These are phyloP conservation scores for Oxystoma pomonae DNA, from an alignment of 2,888 invertebrate genomes.

Conservation along the genomic window DNA sequence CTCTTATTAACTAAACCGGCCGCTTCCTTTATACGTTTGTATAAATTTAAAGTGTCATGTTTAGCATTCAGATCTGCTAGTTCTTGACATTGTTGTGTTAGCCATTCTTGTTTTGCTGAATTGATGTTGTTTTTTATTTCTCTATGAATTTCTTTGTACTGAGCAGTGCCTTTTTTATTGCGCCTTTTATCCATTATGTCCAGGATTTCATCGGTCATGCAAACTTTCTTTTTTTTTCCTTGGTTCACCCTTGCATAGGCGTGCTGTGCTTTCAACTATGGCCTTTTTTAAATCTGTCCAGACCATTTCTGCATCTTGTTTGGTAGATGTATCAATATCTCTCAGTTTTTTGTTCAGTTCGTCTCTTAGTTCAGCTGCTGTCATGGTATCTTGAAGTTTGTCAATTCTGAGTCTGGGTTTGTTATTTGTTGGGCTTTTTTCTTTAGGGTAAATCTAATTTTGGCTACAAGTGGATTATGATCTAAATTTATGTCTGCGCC, in stretches of 20 bases:
- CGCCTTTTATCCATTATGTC: not conserved
- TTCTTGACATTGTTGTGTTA: not conserved
- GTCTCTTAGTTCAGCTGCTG: not conserved
- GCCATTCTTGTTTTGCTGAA: slow-evolving; percentile 1
- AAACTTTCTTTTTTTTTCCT: not conserved
- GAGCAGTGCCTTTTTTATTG: not conserved
- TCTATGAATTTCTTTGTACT: not conserved
- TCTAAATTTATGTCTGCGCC: slow-evolving; percentile 25
- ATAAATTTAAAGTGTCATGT: not conserved
- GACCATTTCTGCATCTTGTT: not conserved
- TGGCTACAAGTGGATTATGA: slow-evolving; percentile 23
- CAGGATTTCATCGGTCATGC: slow-evolving; percentile 5
- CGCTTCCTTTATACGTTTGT: not conserved
- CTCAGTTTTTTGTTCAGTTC: not conserved
- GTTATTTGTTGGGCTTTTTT: not conserved
- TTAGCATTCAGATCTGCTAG: not conserved
- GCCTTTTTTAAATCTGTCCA: not conserved
- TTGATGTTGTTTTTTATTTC: not conserved
- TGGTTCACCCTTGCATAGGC: not conserved
- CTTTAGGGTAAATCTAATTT: slow-evolving; percentile 12
- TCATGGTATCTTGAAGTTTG: not conserved
- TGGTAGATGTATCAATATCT: not conserved
- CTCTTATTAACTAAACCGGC: slow-evolving; percentile 4
- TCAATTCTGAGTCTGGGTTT: not conserved
- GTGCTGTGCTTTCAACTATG: not conserved